Evolutionary conservation across 2,888 invertebrate species (phyloP).

Genomic region (Itoplectis maculator): DNA sequence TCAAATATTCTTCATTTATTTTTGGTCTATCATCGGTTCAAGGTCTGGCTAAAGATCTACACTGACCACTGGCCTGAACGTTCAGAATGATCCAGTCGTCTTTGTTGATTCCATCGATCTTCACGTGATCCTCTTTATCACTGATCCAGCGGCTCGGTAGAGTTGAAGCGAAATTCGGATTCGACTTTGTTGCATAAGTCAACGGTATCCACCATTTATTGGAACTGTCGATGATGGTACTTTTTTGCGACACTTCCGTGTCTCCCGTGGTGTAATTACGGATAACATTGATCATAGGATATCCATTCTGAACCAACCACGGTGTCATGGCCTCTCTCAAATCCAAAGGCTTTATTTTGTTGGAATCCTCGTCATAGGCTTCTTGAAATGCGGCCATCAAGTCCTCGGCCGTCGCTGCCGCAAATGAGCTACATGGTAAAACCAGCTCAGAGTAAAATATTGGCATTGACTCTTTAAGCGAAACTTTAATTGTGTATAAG

Average conservation of each 20-base stretch:
- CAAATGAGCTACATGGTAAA: conserved; percentile 56
- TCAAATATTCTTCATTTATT: neutral
- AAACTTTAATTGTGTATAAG: neutral
- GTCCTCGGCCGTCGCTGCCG: conserved; percentile 70
- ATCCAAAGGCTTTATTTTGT: conserved; percentile 79
- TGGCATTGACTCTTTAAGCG: neutral
- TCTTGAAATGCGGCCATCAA: conserved; percentile 71
- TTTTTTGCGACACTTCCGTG: conserved; percentile 68
- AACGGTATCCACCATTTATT: conserved; percentile 80
- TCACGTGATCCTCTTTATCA: conserved; percentile 72
- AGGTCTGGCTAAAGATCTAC: conserved; percentile 10
- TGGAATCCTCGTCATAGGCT: conserved; percentile 51
- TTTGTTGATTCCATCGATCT: conserved; percentile 79
- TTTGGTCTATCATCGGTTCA: neutral
- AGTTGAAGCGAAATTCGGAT: conserved; percentile 85
- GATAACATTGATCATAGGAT: conserved; percentile 82
- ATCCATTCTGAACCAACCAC: conserved; percentile 85
- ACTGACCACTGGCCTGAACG: conserved; percentile 87
- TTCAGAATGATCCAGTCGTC: conserved; percentile 88
- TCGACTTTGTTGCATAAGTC: conserved; percentile 73
- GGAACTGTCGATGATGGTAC: neutral
- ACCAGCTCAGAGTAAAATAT: neutral
- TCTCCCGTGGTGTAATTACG: conserved; percentile 73
- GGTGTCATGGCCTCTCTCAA: conserved; percentile 72
- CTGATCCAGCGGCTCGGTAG: conserved; percentile 86